Percentiles rank a stretch among this genome's conserved stretches.
Evolutionary conservation across 2,888 invertebrate genomes (phyloP).

Genomic region (Campopleginae sp.): DNA sequence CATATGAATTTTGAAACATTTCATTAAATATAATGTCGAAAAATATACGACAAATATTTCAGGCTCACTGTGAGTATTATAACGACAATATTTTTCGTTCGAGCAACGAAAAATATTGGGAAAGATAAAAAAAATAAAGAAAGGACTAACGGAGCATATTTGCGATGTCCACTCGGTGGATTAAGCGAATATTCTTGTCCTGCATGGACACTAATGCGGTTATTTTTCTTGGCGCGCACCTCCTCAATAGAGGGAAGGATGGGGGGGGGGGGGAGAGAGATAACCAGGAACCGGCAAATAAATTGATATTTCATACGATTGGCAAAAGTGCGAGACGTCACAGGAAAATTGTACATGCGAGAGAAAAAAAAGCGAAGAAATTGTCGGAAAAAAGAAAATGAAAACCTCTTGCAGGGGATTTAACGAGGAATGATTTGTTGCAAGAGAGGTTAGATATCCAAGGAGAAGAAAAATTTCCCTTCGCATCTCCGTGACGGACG

Average conservation of each 20-base stretch:
- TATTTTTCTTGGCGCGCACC: conserved; percentile 43
- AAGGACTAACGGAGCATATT: conserved; percentile 27
- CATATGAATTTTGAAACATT: not conserved
- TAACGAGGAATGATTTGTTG: conserved; percentile 81
- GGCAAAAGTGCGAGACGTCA: conserved; percentile 59
- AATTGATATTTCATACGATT: conserved; percentile 75
- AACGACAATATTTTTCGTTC: not conserved
- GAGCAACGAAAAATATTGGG: not conserved
- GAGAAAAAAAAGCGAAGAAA: conserved; percentile 24
- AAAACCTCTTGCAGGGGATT: conserved; percentile 54
- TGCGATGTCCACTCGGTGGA: conserved; percentile 32
- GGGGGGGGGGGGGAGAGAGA: conserved; percentile 11
- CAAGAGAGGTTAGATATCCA: conserved; percentile 51
- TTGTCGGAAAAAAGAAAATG: not conserved
- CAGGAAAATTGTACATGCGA: conserved; percentile 22
- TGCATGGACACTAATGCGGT: conserved; percentile 21
- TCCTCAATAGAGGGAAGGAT: not conserved
- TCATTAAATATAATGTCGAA: not conserved
- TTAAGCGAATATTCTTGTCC: conserved; percentile 30
- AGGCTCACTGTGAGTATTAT: not conserved
- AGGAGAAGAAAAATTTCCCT: conserved; percentile 41
- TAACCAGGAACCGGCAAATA: conserved; percentile 68
- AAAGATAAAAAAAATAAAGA: not conserved
- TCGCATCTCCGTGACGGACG: conserved; percentile 12
- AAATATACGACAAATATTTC: not conserved